Evolutionary conservation across 2,888 invertebrate genomes (phyloP).

Genomic region (Leptinotarsa juncta): DNA sequence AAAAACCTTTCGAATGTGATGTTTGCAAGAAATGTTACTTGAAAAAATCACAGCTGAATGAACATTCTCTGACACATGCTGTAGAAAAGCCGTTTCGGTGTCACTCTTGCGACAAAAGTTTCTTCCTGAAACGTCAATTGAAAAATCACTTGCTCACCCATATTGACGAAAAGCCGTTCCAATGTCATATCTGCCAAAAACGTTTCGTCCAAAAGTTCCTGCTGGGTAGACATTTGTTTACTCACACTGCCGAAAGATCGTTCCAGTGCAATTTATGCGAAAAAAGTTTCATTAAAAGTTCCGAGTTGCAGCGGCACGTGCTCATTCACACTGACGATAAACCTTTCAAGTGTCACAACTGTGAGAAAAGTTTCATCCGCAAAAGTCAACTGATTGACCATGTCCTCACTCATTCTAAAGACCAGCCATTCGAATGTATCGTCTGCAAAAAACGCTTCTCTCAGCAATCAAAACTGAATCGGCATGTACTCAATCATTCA

Average conservation of each 20-base stretch:
- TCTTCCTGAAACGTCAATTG: constrained; percentile 59
- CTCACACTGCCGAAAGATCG: neutral
- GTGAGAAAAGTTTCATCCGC: neutral
- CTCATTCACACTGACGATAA: neutral
- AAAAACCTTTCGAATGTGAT: neutral
- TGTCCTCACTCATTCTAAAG: neutral
- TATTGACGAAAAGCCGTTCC: constrained; percentile 68
- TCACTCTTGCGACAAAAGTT: neutral
- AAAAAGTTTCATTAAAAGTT: neutral
- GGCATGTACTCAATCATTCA: neutral
- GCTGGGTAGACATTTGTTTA: neutral
- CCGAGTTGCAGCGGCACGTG: neutral
- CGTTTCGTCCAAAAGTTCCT: constrained; percentile 64
- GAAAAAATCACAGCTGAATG: too few species aligned
- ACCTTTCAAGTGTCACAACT: neutral
- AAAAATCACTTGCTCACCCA: constrained; percentile 65
- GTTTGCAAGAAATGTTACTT: neutral
- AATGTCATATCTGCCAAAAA: constrained; percentile 68
- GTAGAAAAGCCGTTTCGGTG: neutral
- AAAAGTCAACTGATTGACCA: neutral
- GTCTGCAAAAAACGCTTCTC: neutral
- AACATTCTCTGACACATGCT: neutral
- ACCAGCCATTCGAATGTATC: neutral
- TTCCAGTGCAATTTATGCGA: neutral
- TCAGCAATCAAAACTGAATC: neutral